Conservation (phyloP, 2,888 invertebrate genomes). For the Drosophila multiciliata region DNA sequence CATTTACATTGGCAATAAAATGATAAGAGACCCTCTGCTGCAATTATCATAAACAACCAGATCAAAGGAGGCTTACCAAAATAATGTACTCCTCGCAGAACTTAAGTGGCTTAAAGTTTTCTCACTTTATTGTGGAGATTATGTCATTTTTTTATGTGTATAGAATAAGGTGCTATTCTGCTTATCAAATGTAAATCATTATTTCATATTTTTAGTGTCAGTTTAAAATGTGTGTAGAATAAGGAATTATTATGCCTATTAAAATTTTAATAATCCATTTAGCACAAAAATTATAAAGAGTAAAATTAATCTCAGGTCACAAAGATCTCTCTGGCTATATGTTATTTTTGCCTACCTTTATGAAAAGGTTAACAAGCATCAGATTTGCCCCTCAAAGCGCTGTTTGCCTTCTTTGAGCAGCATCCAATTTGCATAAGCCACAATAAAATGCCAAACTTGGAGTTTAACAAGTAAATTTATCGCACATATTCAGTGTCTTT, state of each 20-base stretch:
- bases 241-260: not conserved
- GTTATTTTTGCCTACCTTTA: not conserved
- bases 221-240: not conserved
- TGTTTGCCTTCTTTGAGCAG: conserved; percentile 26
- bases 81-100: not conserved
- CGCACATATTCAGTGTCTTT: conserved; percentile 15
- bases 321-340: not conserved
- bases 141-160: not conserved
- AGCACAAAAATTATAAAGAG: not conserved
- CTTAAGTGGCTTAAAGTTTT: not conserved
- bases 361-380: conserved; percentile 35
- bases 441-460: conserved; percentile 27
- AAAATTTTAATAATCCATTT: not conserved
- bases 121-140: not conserved
- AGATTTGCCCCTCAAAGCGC: conserved; percentile 42
- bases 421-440: conserved; percentile 49
- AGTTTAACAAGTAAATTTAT: conserved; percentile 39
- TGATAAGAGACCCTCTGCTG: conserved; percentile 9
- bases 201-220: not conserved
- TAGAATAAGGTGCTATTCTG: not conserved
- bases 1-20: conserved; percentile 25
- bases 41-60: not conserved
- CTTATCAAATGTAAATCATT: not conserved
- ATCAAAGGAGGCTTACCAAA: not conserved
- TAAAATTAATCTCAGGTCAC: not conserved